A percentile compares a stretch with the other conserved stretches of the same genome.
Evolutionary conservation across 2,888 invertebrate genomes (phyloP).

Genomic region (Scrobipalpa costella): DNA sequence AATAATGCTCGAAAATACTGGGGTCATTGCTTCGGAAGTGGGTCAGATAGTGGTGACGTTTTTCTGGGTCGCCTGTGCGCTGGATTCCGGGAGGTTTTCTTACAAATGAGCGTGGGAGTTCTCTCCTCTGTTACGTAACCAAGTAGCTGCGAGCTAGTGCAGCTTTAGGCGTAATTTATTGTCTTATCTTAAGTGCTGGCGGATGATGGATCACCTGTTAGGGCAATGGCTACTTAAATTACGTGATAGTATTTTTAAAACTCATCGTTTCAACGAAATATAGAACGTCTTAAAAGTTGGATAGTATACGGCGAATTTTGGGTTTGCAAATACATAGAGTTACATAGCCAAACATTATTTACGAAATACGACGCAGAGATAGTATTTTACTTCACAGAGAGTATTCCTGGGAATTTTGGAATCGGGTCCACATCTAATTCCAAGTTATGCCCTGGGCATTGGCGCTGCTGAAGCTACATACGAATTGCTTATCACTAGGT

Average conservation of each 20-base stretch:
- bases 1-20: constrained; percentile 61
- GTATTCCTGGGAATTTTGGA: background rate
- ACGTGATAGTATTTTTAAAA: background rate
- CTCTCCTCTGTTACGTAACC: constrained; percentile 35
- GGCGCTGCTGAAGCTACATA: background rate
- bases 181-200: constrained; percentile 16
- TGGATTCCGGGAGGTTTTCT: constrained; percentile 59
- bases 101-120: constrained; percentile 49
- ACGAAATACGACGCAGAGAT: constrained; percentile 1
- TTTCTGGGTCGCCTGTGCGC: constrained; percentile 57
- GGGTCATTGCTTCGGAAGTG: constrained; percentile 65
- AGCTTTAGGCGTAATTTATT: constrained; percentile 12
- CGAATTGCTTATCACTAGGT: background rate
- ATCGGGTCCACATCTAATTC: background rate
- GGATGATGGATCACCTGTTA: constrained; percentile 15
- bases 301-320: background rate
- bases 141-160: constrained; percentile 24
- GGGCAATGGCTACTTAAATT: background rate
- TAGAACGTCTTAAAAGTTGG: background rate
- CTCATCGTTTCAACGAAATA: background rate
- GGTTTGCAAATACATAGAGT: no score
- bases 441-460: background rate
- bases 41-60: constrained; percentile 70
- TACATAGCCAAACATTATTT: background rate
- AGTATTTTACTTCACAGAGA: background rate